These are phyloP conservation scores for Oreotrochilus melanogaster DNA, from an alignment of 2,113 vertebrate genomes.

Conservation along the genomic window DNA sequence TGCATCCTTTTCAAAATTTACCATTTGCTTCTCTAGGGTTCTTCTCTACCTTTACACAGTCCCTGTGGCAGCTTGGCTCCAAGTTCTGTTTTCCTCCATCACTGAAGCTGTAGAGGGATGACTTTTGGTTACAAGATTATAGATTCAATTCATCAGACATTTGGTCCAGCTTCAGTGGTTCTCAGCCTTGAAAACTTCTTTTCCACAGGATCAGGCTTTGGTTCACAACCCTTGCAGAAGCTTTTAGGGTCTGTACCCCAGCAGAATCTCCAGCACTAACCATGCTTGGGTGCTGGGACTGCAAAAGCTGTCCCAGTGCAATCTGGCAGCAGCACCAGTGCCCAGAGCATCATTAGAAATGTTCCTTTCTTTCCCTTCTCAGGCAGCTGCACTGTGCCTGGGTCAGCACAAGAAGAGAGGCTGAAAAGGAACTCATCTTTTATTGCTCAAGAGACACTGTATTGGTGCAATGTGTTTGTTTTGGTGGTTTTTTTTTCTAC, in stretches of 20 bases:
- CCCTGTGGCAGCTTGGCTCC: background rate
- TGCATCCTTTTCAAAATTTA: background rate
- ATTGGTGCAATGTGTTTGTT: no score
- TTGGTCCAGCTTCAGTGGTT: background rate
- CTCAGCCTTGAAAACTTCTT: background rate
- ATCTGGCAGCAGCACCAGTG: no score
- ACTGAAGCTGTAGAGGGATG: background rate
- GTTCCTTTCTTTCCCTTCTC: no score
- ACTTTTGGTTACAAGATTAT: background rate
- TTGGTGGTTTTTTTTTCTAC: background rate
- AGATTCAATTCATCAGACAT: background rate
- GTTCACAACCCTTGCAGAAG: background rate
- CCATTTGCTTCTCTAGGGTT: background rate
- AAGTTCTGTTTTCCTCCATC: background rate
- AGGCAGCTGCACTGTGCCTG: no score
- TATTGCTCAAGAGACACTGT: no score
- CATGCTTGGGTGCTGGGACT: no score
- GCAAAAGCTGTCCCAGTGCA: no score
- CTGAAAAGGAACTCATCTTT: no score
- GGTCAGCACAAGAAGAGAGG: no score
- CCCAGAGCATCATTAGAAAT: no score
- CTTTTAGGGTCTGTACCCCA: no score
- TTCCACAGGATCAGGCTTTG: background rate
- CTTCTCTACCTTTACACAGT: background rate
- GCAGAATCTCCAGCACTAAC: no score